These are phyloP conservation scores for Argyresthia albistria DNA, from an alignment of 2,888 invertebrate genomes.

Conservation along the genomic window DNA sequence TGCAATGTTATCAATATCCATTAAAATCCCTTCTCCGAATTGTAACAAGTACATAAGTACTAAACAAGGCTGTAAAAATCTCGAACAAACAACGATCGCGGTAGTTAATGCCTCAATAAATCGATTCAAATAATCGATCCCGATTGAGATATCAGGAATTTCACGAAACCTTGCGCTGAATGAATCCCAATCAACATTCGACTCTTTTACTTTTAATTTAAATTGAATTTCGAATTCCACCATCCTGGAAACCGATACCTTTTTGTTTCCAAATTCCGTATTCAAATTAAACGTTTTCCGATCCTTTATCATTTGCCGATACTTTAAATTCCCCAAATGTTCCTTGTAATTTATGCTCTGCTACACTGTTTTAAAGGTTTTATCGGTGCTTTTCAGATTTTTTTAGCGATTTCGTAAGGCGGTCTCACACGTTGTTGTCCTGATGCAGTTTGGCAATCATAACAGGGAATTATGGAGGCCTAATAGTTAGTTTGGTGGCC, in stretches of 20 bases:
- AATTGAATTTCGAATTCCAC: conserved; percentile 3
- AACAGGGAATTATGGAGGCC: conserved; percentile 13
- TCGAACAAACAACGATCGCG: conserved; percentile 12
- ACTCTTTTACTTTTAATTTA: conserved; percentile 6
- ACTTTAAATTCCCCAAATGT: neutral
- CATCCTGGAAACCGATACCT: neutral
- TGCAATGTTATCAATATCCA: neutral
- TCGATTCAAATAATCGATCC: conserved; percentile 11
- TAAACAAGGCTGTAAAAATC: conserved; percentile 6
- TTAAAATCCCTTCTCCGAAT: neutral
- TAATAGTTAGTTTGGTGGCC: conserved; percentile 13
- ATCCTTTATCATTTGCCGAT: conserved; percentile 8
- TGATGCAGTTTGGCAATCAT: conserved; percentile 11
- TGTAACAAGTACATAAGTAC: neutral
- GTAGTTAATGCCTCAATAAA: conserved; percentile 13
- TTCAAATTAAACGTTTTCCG: conserved; percentile 7
- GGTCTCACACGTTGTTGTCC: conserved; percentile 18
- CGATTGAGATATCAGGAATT: conserved; percentile 16
- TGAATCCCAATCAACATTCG: conserved; percentile 5
- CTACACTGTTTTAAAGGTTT: neutral
- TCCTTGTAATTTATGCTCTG: neutral
- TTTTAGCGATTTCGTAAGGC: conserved; percentile 11
- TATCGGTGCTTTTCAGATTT: neutral
- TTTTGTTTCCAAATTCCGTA: conserved; percentile 3
- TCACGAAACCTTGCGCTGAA: conserved; percentile 2